Base-by-base conservation (phyloP, 2,888 invertebrate species). In the Nemotelus pantherinus region DNA sequence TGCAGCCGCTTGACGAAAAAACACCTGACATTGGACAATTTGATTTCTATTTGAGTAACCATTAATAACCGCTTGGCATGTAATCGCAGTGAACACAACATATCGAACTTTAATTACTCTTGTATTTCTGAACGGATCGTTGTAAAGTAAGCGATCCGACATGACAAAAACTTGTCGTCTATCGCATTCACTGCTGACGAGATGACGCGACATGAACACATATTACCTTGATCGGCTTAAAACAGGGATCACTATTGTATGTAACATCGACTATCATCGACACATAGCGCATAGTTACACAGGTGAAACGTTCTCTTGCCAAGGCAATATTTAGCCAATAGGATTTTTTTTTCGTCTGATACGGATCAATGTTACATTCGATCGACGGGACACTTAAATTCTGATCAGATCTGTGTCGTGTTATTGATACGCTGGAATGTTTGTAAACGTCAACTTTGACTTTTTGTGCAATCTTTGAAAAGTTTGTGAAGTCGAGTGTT, bases 391-490 rank as follows among this genome's bases (percentile, higher is more conserved):
- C 77, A 58, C 60, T 77, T 48, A 74, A 77, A 71, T 60, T 72
- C 53, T 47, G 63, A 79, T 79, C 77, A 64, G 67, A 79, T 79
- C 74, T 77, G 72, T 77, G 77, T 64, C 79, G 77, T 79, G 78
- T 71, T 78, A 76, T 72, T 79, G 79, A 79, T 79, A 74, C 77
- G 68, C 7, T 71, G 78, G 78, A 65, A 78, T 78, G 77, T 72
- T 25, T 25, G 25, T 25, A 71, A 72, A 60, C 50, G 67, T 2
- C n/a, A 25, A 50, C 67, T 48, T 74, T 74, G 48, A 60, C 58
- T 78, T 79, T 79, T 79, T 77, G 60, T 50, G 60, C 43, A 3
- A 10, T 6, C 47, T 58, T 70, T 25, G 64, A 53, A 10, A 45
- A 43, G 41, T 43, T 63, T 39, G 41, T 63, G 60, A 60, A 60